Conservation (phyloP, 2,888 invertebrate genomes). For the Dynastes maya region DNA sequence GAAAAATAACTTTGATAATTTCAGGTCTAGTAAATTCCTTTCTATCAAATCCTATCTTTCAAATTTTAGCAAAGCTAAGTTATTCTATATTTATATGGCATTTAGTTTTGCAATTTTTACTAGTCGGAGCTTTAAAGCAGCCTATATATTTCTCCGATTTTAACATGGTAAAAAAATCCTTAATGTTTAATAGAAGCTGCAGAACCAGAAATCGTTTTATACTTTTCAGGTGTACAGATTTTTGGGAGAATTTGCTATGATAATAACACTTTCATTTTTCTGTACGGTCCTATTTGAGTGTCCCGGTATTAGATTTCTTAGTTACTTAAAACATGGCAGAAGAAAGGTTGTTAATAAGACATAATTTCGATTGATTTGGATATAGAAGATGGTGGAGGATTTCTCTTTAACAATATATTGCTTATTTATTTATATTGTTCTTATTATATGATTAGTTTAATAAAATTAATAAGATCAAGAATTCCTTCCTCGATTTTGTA, state of each 20-base stretch:
- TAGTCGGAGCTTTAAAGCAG: constrained; percentile 60
- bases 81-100: constrained; percentile 67
- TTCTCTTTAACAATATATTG: no score
- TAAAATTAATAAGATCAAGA: no score
- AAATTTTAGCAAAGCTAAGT: constrained; percentile 65
- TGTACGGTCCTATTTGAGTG: constrained; percentile 65
- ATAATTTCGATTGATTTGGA: background rate
- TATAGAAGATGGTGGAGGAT: no score
- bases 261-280: constrained; percentile 60
- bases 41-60: constrained; percentile 61
- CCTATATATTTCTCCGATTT: constrained; percentile 64
- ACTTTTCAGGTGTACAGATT: constrained; percentile 58
- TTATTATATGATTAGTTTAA: background rate
- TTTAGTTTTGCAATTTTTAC: constrained; percentile 62
- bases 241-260: constrained; percentile 62
- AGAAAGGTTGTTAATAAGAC: background rate
- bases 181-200: background rate
- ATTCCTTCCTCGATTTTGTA: no score
- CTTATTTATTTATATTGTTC: background rate
- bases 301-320: constrained; percentile 61
- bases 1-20: constrained; percentile 29
- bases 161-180: constrained; percentile 59
- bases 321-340: background rate
- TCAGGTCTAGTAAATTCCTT: constrained; percentile 63
- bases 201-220: background rate